Base-by-base conservation (phyloP, 1,140 invertebrate species). In the Macrobrachium nipponense region DNA sequence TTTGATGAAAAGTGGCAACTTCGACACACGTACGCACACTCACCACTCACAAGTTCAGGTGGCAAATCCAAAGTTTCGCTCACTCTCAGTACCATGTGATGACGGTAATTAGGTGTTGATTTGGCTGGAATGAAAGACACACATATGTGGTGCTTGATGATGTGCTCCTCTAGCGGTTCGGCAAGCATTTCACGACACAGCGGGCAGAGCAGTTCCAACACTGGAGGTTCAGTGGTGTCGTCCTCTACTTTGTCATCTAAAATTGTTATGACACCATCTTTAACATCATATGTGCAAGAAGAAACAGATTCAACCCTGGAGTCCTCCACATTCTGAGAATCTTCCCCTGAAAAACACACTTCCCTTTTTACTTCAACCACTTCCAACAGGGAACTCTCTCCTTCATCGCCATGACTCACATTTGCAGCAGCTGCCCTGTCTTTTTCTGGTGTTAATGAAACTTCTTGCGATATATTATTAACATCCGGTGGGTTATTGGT, bases 101-200 rank as follows among this genome's bases (percentile, higher is more conserved):
- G 44, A 23, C 61, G 62, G 44, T 80, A 86, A 61, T 20, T 64
- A 3, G 36, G 15, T 27, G 77, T 80, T 60, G 51, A 18, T 51
- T 86, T 86, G 58, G 77, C 83, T 36, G 76, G 83, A n/a, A 86
- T 66, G 68, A 86, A 86, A 20, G 76, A 73, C 64, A 58, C 61
- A 59, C 83, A 86, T 60, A 86, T 73, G 68, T 86, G 83, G 51
- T n/a, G 43, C 51, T 44, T 51, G 15, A 68, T 73, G 18, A 86
- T 64, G 66, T 86, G 83, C n/a, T 43, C 18, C 17, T 86, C 77
- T 62, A 86, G 62, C 18, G 83, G 64, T 61, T 58, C 66, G 18
- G 58, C 44, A 14, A 86, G 58, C 18, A 36, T 17, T 36, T 61
- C n/a, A 18, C 4, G 11, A 27, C 83, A 86, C 15, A 86, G 59